Base-by-base conservation (phyloP, 1,140 invertebrate genomes). In the Mya arenaria region DNA sequence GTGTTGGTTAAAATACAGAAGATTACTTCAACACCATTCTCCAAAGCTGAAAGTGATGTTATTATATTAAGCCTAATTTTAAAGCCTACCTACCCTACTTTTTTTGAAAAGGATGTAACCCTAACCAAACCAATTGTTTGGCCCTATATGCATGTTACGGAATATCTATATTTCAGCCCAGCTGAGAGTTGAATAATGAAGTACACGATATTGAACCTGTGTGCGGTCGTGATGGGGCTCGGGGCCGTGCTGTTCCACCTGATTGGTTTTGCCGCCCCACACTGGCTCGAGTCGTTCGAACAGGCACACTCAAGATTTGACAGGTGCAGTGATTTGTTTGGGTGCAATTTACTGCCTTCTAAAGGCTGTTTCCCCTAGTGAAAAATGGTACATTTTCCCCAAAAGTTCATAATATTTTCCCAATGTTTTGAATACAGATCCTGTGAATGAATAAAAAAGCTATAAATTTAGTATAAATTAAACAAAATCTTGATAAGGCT, bases 251-350 rank as follows among this genome's bases (percentile, higher is more conserved):
- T 79, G 6, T 58, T 79, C 39, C 75, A 79, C 41, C 41, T 86
- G 17, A 79, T 86, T 23, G 83, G 81, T 4, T 84, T 80, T 72
- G 74, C 83, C 6, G 84, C 82, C 48, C 80, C 85, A 15, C 60
- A 86, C 37, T 84, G 83, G 86, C 44, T 87, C 28, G 86, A 85
- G 56, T 65, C 75, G 41, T 62, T 83, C 81, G 41, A 48, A 48
- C 15, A 80, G 74, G 75, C 36, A 13, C 55, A 37, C n/a, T 79
- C 74, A 8, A 34, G 66, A 19, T 71, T 84, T 44, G 68, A 71
- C 66, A 72, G 78, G 78, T 72, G 72, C n/a, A n/a, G n/a, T n/a
- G n/a, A n/a, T n/a, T n/a, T n/a, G n/a, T n/a, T n/a, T n/a, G n/a
- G n/a, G n/a, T n/a, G n/a, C n/a, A 52, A 52, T 52, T n/a, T 52